These are phyloP conservation scores for Euclidia mi DNA, from an alignment of 2,888 invertebrate species.

Conservation along the genomic window DNA sequence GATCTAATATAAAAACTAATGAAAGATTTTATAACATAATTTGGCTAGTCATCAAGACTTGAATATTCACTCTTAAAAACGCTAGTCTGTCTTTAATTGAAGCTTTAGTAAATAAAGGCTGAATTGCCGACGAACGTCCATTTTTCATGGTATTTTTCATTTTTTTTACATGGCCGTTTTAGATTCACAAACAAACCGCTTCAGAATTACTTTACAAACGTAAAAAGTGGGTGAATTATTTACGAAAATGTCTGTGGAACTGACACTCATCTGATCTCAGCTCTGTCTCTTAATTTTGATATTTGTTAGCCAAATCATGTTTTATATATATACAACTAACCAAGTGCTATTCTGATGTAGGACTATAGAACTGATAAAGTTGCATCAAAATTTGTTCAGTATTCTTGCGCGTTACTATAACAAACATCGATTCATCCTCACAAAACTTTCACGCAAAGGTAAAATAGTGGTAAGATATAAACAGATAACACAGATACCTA, in stretches of 20 bases:
- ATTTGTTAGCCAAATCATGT: no score
- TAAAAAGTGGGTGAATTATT: conserved; percentile 16
- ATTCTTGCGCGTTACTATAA: no score
- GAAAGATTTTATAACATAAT: conserved; percentile 4
- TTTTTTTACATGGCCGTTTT: conserved; percentile 20
- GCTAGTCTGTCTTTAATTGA: conserved; percentile 20
- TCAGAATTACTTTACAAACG: conserved; percentile 20
- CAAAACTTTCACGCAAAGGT: no score
- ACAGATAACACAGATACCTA: no score
- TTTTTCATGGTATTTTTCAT: conserved; percentile 22
- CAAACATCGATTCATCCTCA: no score
- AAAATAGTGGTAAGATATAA: no score
- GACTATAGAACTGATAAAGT: no score
- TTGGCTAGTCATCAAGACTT: conserved; percentile 11
- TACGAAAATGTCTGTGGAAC: conserved; percentile 16
- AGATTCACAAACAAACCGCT: conserved; percentile 23
- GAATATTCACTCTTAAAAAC: conserved; percentile 11
- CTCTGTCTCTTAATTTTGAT: no score
- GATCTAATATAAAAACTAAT: not conserved
- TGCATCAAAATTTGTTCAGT: no score
- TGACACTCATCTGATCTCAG: no score
- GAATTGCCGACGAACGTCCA: conserved; percentile 12
- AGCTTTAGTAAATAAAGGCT: conserved; percentile 16
- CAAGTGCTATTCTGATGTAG: no score
- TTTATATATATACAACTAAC: no score